Evolutionary conservation across 2,888 invertebrate genomes (phyloP).

Genomic region (Nymphalis c-album): DNA sequence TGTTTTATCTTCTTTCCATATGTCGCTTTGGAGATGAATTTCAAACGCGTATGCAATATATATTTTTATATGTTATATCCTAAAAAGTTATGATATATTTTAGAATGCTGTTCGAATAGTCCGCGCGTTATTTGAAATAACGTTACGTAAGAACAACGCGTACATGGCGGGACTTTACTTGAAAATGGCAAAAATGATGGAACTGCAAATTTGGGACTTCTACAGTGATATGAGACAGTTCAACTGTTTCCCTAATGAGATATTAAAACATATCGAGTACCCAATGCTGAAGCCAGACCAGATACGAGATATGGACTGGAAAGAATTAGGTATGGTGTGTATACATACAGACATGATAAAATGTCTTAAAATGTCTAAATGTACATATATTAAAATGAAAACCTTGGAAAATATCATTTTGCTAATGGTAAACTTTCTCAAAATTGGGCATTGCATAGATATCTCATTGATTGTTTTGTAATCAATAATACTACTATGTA

Average conservation of each 20-base stretch:
- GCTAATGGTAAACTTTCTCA: too few relatives aligned
- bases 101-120: conserved; percentile 95
- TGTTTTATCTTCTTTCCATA: too few relatives aligned
- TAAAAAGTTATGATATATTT: conserved; percentile 45
- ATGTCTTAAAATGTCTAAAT: background rate
- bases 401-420: too few relatives aligned
- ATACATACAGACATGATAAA: too few relatives aligned
- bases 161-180: conserved; percentile 93
- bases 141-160: conserved; percentile 93
- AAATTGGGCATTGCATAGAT: too few relatives aligned
- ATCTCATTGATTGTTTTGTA: too few relatives aligned
- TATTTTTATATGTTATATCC: too few relatives aligned
- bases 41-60: too few relatives aligned
- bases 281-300: conserved; percentile 87
- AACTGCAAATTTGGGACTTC: conserved; percentile 94
- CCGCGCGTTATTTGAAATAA: conserved; percentile 96
- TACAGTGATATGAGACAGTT: conserved; percentile 94
- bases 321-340: conserved; percentile 89
- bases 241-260: conserved; percentile 86
- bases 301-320: conserved; percentile 92
- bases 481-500: too few relatives aligned
- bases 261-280: conserved; percentile 90
- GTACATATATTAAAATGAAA: too few relatives aligned
- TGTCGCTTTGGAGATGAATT: too few relatives aligned
- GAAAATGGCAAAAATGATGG: conserved; percentile 94